Base-by-base conservation (phyloP, 1,140 invertebrate species). In the Cotesia chilonis region DNA sequence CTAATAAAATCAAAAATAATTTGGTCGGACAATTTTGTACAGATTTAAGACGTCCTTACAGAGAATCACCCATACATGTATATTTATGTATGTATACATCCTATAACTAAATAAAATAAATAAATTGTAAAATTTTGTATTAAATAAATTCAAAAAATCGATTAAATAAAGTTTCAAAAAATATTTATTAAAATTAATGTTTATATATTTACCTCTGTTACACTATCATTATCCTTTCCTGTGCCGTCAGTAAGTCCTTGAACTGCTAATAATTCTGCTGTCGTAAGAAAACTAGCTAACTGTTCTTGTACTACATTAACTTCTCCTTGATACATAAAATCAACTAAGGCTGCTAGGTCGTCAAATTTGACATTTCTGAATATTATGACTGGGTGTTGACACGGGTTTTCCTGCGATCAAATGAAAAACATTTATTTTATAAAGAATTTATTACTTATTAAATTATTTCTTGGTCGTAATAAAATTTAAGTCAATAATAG, bases 341-440 rank as follows among this genome's bases (percentile, higher is more conserved):
- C 92, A 20, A 96, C 89, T 67, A 96, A 90, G 17, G 93, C 93
- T 78, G 91, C 90, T 77, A 96, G 88, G 84, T 95, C 93, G 76
- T 93, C 91, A 78, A 90, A 94, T 80, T 92, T 92, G 54, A 95
- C 92, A 84, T 95, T 94, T 79, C 92, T 90, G 80, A 96, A 93
- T 85, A 95, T 94, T 72, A 96, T 93, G 54, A 96, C 92, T 69
- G 94, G 94, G 88, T 95, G 94, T 74, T 93, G 92, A 80, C 93
- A 94, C 37, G 94, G 94, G 85, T 94, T 94, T 84, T 94, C 93
- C 88, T 90, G 73, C 17, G 85, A 85, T 66, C 64, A 65, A 14
- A 63, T 61, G 71, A 14, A 67, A 47, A 60, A 10, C 1, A 20
- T 41, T 52, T 6, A 14, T 54, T 38, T 68, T 36, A 47, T 41